phyloP scores from a whole-genome alignment of 2,113 vertebrate genomes.

The Tangachromis dhanisi region DNA sequence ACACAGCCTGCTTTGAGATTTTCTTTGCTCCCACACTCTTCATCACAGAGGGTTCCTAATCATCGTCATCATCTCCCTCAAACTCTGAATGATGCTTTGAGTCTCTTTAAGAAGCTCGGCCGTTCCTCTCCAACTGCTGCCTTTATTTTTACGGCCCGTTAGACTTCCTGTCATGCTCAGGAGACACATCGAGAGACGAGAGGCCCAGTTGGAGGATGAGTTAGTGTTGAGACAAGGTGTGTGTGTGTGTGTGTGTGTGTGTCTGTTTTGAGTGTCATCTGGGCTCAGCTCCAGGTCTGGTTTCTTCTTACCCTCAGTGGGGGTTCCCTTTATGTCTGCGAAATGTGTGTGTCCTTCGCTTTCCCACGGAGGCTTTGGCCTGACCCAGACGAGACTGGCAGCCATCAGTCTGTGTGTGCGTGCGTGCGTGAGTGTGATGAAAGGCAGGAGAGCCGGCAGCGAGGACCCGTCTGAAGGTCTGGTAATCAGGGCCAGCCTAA shows the following conservation, averaged over 20 bases:
- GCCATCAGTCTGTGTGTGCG: conserved; percentile 77
- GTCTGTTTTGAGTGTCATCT: conserved; percentile 69
- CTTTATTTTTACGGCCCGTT: not conserved
- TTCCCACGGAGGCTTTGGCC: conserved; percentile 62
- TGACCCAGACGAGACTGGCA: conserved; percentile 73
- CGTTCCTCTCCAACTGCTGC: not conserved
- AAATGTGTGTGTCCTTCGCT: conserved; percentile 25
- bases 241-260: conserved; percentile 52
- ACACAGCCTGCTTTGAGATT: not conserved
- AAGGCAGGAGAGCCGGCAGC: conserved; percentile 81
- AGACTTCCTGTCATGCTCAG: conserved; percentile 29
- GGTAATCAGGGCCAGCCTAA: conserved; percentile 88
- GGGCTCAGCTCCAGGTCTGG: conserved; percentile 71
- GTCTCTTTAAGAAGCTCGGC: not conserved
- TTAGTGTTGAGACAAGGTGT: conserved; percentile 34
- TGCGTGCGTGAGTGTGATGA: conserved; percentile 74
- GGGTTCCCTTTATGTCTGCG: conserved; percentile 59
- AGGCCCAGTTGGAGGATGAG: conserved; percentile 13
- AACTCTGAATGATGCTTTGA: not conserved
- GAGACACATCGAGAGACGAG: not conserved
- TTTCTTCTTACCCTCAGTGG: conserved; percentile 63
- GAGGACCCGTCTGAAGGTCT: conserved; percentile 74
- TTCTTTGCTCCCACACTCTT: not conserved
- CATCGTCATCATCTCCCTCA: not conserved
- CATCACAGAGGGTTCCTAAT: not conserved